These are phyloP conservation scores for Xiphophorus maculatus DNA, from an alignment of 2,113 vertebrate genomes.

Conservation along the genomic window DNA sequence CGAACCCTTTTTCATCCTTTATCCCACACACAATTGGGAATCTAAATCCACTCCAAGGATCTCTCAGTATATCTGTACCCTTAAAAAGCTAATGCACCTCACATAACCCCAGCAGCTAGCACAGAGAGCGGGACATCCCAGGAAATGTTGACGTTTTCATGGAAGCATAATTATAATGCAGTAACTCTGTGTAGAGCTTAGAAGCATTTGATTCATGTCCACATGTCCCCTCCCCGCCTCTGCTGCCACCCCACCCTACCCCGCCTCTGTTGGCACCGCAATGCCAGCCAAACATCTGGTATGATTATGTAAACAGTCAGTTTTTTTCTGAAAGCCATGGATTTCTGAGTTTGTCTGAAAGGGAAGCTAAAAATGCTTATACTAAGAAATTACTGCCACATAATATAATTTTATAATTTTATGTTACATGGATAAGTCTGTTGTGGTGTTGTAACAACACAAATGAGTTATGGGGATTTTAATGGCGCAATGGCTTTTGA, in stretches of 20 bases:
- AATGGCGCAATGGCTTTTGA: neutral
- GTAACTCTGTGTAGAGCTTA: constrained; percentile 7
- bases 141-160: constrained; percentile 5
- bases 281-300: constrained; percentile 38
- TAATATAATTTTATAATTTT: constrained; percentile 1
- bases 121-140: neutral
- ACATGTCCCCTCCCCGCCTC: neutral
- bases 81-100: neutral
- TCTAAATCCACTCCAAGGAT: neutral
- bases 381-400: neutral
- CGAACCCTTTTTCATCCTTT: neutral
- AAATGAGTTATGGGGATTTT: neutral
- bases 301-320: constrained; percentile 47
- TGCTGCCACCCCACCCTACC: constrained; percentile 4
- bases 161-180: neutral
- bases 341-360: constrained; percentile 8
- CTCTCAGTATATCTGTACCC: neutral
- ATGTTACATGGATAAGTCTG: neutral
- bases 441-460: neutral
- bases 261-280: constrained; percentile 5
- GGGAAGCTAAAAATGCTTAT: constrained; percentile 5
- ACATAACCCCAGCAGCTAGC: neutral
- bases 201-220: constrained; percentile 29
- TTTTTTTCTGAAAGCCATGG: constrained; percentile 7
- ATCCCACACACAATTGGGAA: neutral